Evolutionary conservation across 2,888 invertebrate genomes (phyloP).

Genomic region (Plagiodera versicolora): DNA sequence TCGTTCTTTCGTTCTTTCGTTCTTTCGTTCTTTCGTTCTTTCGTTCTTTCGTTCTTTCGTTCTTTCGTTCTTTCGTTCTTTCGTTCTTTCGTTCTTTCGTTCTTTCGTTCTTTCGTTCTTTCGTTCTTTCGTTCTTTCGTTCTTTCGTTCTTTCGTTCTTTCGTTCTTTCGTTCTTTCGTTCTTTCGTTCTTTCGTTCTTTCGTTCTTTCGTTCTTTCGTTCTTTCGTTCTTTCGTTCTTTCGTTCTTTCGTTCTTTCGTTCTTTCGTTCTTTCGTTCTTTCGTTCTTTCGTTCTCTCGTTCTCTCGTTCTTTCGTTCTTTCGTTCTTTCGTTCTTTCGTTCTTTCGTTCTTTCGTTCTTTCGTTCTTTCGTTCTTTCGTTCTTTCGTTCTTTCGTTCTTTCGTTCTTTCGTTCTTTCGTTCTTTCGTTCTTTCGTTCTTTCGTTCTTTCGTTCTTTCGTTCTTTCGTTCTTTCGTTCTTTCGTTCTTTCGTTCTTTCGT

Average conservation of each 20-base stretch:
- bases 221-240: neutral
- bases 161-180: neutral
- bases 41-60: neutral
- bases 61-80: neutral
- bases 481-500: too few species aligned
- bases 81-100: neutral
- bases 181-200: neutral
- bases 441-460: neutral
- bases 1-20: neutral
- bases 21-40: neutral
- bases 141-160: neutral
- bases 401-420: neutral
- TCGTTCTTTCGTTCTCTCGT: neutral
- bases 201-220: neutral
- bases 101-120: neutral
- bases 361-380: neutral
- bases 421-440: neutral
- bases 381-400: neutral
- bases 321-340: neutral
- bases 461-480: neutral
- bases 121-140: neutral
- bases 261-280: neutral
- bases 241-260: neutral
- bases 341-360: neutral
- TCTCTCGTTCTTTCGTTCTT: neutral